Evolutionary conservation across 2,797 vertebrate species (phyloP).

Genomic region (Neopelma chrysocephalum): DNA sequence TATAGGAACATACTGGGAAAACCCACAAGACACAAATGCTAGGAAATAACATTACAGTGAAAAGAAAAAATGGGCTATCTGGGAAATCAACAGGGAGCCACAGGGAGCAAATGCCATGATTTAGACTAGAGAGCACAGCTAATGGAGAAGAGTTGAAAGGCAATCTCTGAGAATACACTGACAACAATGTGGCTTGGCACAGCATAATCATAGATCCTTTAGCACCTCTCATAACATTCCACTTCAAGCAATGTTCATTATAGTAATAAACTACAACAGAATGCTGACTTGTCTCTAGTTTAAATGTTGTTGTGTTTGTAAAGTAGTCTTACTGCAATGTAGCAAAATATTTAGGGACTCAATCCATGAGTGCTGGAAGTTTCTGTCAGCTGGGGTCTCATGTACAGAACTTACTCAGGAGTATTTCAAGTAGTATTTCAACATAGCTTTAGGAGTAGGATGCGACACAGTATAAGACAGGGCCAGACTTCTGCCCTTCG

Average conservation of each 20-base stretch:
- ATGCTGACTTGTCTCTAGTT: not conserved
- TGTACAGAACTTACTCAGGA: not conserved
- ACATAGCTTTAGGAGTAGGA: not conserved
- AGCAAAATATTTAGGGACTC: not conserved
- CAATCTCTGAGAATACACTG: not conserved
- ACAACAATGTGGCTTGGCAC: not conserved
- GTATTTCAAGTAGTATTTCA: not conserved
- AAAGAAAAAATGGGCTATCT: not conserved
- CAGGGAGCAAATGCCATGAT: not conserved
- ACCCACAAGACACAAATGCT: not conserved
- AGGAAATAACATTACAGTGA: not conserved
- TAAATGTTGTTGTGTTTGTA: not conserved
- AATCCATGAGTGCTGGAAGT: not conserved
- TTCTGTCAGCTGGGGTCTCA: not conserved
- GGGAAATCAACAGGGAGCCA: slow-evolving; percentile 13
- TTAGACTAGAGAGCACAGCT: slow-evolving; percentile 10
- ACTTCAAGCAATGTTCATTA: slow-evolving; percentile 14
- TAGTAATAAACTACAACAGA: not conserved
- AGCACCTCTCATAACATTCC: not conserved
- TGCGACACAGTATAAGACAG: not conserved
- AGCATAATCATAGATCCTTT: not conserved
- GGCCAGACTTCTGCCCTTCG: not conserved
- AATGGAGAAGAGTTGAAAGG: not conserved
- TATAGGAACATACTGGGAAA: not conserved
- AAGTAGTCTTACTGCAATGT: not conserved